Evolutionary conservation across 2,797 vertebrate species (phyloP).

Genomic region (Anableps anableps): DNA sequence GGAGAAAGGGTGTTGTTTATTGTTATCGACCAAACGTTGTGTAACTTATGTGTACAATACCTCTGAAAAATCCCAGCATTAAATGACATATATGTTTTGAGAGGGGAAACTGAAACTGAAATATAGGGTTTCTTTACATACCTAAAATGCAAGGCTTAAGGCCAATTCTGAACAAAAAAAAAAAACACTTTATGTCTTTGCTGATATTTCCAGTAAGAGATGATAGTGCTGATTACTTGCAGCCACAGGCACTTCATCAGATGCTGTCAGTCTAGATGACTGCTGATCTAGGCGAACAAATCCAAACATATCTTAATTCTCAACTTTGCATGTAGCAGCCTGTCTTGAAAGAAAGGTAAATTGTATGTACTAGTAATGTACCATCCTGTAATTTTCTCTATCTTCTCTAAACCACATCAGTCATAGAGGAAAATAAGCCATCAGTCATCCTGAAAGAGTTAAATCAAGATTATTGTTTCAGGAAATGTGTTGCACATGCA

Average conservation of each 20-base stretch:
- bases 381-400: slow-evolving; percentile 65
- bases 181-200: slow-evolving; percentile 9
- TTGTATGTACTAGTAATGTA: slow-evolving; percentile 63
- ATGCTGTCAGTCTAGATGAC: slow-evolving; percentile 28
- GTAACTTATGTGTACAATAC: background rate
- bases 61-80: background rate
- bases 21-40: background rate
- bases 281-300: slow-evolving; percentile 47
- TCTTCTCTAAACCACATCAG: slow-evolving; percentile 71
- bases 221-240: slow-evolving; percentile 20
- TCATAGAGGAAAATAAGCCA: slow-evolving; percentile 58
- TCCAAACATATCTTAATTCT: slow-evolving; percentile 48
- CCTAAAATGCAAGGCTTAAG: background rate
- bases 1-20: background rate
- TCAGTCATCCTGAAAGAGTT: slow-evolving; percentile 48
- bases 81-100: background rate
- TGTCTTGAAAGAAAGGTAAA: slow-evolving; percentile 47
- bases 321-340: slow-evolving; percentile 48
- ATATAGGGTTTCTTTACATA: slow-evolving; percentile 22
- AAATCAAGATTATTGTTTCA: slow-evolving; percentile 42
- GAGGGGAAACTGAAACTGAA: background rate
- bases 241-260: slow-evolving; percentile 27
- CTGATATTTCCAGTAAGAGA: background rate
- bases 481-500: slow-evolving; percentile 52
- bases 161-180: slow-evolving; percentile 3